These are phyloP conservation scores for Toxonevra muliebris DNA, from an alignment of 2,888 invertebrate genomes.

Conservation along the genomic window DNA sequence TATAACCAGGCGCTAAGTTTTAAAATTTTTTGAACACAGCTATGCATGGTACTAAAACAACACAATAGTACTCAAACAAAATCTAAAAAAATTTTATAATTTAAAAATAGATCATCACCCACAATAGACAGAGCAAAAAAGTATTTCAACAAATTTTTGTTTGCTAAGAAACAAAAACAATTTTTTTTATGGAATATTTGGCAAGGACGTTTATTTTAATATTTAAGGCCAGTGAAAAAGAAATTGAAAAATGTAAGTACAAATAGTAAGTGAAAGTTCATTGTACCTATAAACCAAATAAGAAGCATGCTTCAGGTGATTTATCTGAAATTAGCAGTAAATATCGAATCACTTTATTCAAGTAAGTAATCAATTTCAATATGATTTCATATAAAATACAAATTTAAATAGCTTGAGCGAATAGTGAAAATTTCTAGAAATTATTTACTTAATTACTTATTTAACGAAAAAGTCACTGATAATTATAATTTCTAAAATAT, in stretches of 20 bases:
- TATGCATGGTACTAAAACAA: too few species aligned
- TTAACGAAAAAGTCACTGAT: not conserved
- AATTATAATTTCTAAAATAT: not conserved
- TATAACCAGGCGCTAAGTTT: too few species aligned
- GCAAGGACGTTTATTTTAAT: conserved; percentile 56
- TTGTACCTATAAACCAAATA: not conserved
- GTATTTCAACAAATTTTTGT: not conserved
- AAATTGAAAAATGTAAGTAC: not conserved
- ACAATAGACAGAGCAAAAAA: too few species aligned
- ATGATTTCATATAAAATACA: too few species aligned
- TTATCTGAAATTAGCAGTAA: not conserved
- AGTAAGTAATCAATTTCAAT: too few species aligned
- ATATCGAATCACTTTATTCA: too few species aligned
- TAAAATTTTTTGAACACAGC: too few species aligned
- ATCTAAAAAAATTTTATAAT: too few species aligned
- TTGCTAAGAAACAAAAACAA: not conserved
- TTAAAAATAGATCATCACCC: too few species aligned
- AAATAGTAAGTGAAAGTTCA: conserved; percentile 4
- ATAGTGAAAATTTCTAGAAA: not conserved
- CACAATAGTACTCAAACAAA: too few species aligned
- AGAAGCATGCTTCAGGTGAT: not conserved
- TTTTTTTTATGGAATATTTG: conserved; percentile 34
- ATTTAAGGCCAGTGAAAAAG: conserved; percentile 12
- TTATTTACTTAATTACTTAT: too few species aligned
- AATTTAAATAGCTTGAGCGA: too few species aligned